Base-by-base conservation (phyloP, 2,888 invertebrate species). In the Odontothrips loti region DNA sequence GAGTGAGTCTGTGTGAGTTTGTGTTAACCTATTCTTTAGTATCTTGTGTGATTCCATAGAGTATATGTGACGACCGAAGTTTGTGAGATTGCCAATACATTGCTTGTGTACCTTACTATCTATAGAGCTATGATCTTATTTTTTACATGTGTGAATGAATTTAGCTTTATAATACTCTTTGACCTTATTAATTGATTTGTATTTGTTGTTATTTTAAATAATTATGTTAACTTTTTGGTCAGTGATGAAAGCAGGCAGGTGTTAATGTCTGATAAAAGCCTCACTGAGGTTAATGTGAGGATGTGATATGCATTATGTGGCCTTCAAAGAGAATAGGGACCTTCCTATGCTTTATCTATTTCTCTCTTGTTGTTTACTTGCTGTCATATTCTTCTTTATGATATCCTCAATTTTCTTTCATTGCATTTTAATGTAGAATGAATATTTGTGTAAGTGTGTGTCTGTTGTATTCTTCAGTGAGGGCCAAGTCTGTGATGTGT, bases 401-500 rank as follows among this genome's bases (percentile, higher is more conserved):
- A 58, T 58, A 75, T 75, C 27, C 23, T 75, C 23, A 75, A 75
- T 12, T 27, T 75, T 75, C 17, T 11, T 58, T 20, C 17, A 58
- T 58, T 17, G 58, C 58, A 75, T 75, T 75, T 23, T 23, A 75
- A 27, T 75, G 27, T 9, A 75, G 27, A 27, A 8, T 27, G 6
- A 58, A 58, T 23, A 27, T 6, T 27, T 58, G 58, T 43, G 34
- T 4, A 43, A 12, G 68, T 75, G 68, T 75, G n/a, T 58, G 58
- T 27, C 27, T 75, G 68, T 75, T 75, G 68, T 75, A 75, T 75
- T 75, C 68, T 27, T 75, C 23, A 75, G 68, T 75, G 68, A 75
- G 68, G 68, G 68, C 68, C 68, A 75, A 75, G 68, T 75, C 68
- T 75, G 68, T 75, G 68, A 75, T 75, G 68, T 75, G 68, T 75